Base-by-base conservation (phyloP, 2,797 vertebrate genomes). In the Oryzias sinensis region DNA sequence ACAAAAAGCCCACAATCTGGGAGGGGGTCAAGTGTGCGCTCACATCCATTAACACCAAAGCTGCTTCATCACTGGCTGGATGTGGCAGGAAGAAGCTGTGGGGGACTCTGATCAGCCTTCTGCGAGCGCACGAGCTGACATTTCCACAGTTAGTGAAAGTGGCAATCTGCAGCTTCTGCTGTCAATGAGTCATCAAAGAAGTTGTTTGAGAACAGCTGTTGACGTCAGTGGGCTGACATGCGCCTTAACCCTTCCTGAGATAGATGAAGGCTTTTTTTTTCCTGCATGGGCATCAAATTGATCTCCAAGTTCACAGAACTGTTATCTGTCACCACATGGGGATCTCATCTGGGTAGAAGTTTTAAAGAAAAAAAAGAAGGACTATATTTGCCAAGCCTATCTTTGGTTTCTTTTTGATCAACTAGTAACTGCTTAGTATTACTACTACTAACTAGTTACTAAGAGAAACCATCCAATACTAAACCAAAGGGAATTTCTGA, bases 181-280 rank as follows among this genome's bases (percentile, higher is more conserved):
- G 87, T 86, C 87, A 87, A 77, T 80, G 84, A 85, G 76, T 85
- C 87, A 87, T 87, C 87, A 88, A 80, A 90, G 83, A 57, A 69
- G 80, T 84, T 76, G 84, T 89, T 87, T 70, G 78, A 82, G 84
- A 88, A 88, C 87, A 87, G 83, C 81, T 88, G 89, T 84, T 86
- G 84, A 87, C 77, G 80, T 83, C 86, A 80, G 81, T 43, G 73
- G 64, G 24, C 73, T 74, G 80, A 81, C 81, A 82, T 72, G 57
- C 81, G 81, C 76, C 59, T 84, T 84, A 84, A 84, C 79, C 79
- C 77, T 48, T 27, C 65, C 60, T 65, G 66, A 76, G 57, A 71
- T 70, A 70, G 68, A 61, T 78, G 61, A 58, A 33, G 45, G 54
- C 66, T 68, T 58, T 56, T 51, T 56, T 1, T 24, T 72, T 68